Conservation (phyloP, 2,113 vertebrate species). For the Cyanoliseus patagonus region DNA sequence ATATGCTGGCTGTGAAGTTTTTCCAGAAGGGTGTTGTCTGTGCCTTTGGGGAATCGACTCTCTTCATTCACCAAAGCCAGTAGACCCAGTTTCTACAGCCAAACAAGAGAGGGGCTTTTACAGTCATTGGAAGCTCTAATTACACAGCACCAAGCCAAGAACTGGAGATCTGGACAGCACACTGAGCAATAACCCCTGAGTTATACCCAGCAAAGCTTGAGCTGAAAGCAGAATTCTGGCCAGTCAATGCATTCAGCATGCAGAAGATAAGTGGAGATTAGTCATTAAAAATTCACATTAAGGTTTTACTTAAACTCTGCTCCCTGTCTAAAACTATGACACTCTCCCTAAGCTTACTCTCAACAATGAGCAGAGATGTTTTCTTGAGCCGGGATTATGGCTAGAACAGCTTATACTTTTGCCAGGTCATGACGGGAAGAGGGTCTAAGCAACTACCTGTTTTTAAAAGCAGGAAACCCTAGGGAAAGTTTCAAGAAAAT, state of each 20-base stretch:
- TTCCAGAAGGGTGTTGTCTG: slow-evolving; percentile 90
- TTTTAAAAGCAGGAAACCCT: background rate
- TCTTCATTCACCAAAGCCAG: slow-evolving; percentile 93
- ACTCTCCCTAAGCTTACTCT: background rate
- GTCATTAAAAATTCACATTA: background rate
- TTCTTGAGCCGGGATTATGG: background rate
- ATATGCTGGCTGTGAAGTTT: slow-evolving; percentile 90
- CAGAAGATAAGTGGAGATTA: background rate
- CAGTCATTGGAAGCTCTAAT: slow-evolving; percentile 13
- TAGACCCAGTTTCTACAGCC: slow-evolving; percentile 87
- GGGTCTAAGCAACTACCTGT: background rate
- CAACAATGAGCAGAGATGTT: background rate
- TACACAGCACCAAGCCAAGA: slow-evolving; percentile 9
- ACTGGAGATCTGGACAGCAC: background rate
- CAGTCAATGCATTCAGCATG: background rate
- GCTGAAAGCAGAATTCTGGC: slow-evolving; percentile 1
- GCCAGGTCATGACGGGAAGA: background rate
- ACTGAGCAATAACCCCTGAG: background rate
- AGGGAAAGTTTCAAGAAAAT: background rate
- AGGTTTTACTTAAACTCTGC: background rate
- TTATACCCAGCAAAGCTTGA: background rate
- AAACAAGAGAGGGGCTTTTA: slow-evolving; percentile 46
- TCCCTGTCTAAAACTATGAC: background rate
- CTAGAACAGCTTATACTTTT: background rate
- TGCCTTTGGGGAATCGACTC: slow-evolving; percentile 94